Conservation (phyloP, 2,113 vertebrate genomes). For the Abramis brama region DNA sequence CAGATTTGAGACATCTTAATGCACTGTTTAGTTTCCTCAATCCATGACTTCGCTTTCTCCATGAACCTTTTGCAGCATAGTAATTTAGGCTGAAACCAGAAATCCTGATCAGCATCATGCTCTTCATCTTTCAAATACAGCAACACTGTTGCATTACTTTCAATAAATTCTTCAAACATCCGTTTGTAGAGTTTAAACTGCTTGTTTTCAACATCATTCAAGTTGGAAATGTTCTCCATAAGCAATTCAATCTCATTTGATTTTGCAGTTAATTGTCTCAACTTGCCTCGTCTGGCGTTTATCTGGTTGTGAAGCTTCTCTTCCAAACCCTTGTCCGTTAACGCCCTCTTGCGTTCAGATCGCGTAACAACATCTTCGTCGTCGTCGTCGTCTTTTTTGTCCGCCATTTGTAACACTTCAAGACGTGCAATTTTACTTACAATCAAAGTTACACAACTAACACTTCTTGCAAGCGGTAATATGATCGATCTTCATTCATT, state of each 20-base stretch:
- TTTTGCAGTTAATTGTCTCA: not conserved
- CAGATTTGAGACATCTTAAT: not conserved
- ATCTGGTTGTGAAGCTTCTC: not conserved
- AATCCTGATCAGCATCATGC: not conserved
- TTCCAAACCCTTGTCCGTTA: not conserved
- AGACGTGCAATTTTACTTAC: too few species aligned
- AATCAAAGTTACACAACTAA: too few species aligned
- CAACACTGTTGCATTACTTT: not conserved
- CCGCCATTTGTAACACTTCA: too few species aligned
- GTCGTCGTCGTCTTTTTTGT: not conserved
- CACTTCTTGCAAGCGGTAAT: too few species aligned
- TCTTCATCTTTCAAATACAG: not conserved
- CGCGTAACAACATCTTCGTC: not conserved
- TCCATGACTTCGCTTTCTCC: not conserved
- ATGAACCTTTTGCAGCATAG: not conserved
- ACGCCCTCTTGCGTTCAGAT: not conserved
- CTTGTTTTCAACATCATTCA: not conserved
- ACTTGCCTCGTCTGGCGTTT: not conserved
- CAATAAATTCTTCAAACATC: not conserved
- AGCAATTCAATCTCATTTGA: not conserved
- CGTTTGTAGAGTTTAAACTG: not conserved
- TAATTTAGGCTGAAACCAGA: conserved; percentile 7
- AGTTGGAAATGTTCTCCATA: not conserved
- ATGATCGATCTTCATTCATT: too few species aligned
- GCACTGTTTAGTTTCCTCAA: not conserved